phyloP scores from a whole-genome alignment of 1,140 invertebrate genomes.

The Brachionus rubens region DNA sequence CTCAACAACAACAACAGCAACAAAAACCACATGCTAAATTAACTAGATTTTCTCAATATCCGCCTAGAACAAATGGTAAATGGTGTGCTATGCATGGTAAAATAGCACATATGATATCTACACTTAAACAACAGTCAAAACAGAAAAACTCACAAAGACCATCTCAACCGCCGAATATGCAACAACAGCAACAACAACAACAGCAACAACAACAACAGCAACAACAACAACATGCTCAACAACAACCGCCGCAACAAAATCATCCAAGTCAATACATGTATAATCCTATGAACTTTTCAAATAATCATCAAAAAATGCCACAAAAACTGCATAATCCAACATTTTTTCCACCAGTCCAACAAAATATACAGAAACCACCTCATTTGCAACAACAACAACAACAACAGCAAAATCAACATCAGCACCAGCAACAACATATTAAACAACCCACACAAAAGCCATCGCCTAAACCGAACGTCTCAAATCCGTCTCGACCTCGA shows the following conservation, averaged over 20 bases:
- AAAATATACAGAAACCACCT: background rate
- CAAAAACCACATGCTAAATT: background rate
- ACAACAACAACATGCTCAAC: background rate
- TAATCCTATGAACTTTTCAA: background rate
- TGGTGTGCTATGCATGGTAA: slow-evolving; percentile 37
- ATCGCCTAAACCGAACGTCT: background rate
- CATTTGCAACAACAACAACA: no score
- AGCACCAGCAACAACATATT: background rate
- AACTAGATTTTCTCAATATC: background rate
- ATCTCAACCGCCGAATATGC: background rate
- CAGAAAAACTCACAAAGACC: no score
- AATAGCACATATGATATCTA: slow-evolving; percentile 33
- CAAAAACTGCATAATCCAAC: background rate
- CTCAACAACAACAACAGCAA: background rate
- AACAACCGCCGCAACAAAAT: background rate
- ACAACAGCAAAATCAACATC: no score
- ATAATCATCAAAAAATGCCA: background rate
- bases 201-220: background rate
- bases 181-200: no score
- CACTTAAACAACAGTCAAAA: background rate
- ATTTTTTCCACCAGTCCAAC: slow-evolving; percentile 14
- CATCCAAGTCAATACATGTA: no score
- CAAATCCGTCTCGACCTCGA: background rate
- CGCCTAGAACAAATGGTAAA: slow-evolving; percentile 16
- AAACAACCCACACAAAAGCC: background rate